Conservation (phyloP, 1,140 invertebrate species). For the Zaprionus davidi region DNA sequence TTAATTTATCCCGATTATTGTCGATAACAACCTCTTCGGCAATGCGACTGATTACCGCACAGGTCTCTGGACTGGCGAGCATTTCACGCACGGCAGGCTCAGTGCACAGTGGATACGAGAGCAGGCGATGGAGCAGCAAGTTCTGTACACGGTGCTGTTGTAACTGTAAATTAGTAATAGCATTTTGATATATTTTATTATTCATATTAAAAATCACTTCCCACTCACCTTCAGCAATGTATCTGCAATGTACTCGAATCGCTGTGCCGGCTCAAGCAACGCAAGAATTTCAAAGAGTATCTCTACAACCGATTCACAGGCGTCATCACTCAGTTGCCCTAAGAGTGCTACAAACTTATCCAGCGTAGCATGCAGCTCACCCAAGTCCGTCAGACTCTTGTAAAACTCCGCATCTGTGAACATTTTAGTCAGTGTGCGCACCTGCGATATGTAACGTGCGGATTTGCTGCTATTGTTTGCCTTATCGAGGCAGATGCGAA, state of each 20-base stretch:
- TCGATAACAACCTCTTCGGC: conserved; percentile 82
- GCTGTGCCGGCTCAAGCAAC: conserved; percentile 84
- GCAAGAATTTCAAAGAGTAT: conserved; percentile 87
- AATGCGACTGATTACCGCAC: conserved; percentile 82
- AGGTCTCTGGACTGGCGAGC: conserved; percentile 84
- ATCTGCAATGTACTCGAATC: conserved; percentile 85
- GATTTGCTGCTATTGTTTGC: conserved; percentile 40
- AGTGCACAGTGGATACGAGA: conserved; percentile 85
- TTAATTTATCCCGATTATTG: conserved; percentile 83
- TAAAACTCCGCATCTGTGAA: conserved; percentile 69
- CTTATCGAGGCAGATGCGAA: conserved; percentile 84
- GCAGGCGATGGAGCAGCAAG: conserved; percentile 84
- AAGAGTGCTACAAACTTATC: conserved; percentile 85
- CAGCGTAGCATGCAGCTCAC: conserved; percentile 85
- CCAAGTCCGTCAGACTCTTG: conserved; percentile 52
- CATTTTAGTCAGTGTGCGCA: conserved; percentile 66
- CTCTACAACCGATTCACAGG: conserved; percentile 85
- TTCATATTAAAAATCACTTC: neutral
- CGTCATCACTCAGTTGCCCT: conserved; percentile 72
- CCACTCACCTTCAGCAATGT: conserved; percentile 46
- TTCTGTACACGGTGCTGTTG: conserved; percentile 58
- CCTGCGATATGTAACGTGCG: conserved; percentile 56
- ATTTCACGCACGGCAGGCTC: conserved; percentile 85
- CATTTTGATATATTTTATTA: neutral
- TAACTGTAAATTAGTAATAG: conserved; percentile 43